Percentiles rank a stretch among this genome's conserved stretches.
These are phyloP conservation scores for Acanthurus tractus DNA, from an alignment of 2,797 vertebrate species.

Conservation along the genomic window DNA sequence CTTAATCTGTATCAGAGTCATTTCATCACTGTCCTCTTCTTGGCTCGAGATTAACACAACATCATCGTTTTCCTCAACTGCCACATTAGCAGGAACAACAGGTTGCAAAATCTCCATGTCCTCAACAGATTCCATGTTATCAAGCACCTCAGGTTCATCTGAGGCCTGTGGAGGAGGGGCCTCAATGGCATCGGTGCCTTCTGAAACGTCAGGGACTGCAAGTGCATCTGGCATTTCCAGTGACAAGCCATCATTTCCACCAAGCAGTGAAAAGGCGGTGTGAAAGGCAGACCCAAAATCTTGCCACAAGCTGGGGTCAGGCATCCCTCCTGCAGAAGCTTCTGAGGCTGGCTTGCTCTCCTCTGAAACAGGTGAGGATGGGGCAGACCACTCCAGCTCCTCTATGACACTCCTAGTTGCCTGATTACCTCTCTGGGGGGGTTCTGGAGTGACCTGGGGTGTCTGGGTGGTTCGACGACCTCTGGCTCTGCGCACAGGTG, in stretches of 20 bases:
- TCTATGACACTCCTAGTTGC: constrained; percentile 78
- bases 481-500: constrained; percentile 81
- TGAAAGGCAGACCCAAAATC: constrained; percentile 79
- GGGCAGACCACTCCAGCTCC: constrained; percentile 87
- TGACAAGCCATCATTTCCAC: constrained; percentile 64
- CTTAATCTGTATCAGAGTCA: constrained; percentile 86
- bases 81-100: constrained; percentile 10
- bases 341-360: constrained; percentile 87
- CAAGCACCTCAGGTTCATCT: constrained; percentile 44
- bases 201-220: constrained; percentile 76
- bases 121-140: constrained; percentile 42
- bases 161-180: constrained; percentile 13
- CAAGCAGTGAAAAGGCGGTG: constrained; percentile 74
- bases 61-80: constrained; percentile 42
- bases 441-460: constrained; percentile 32
- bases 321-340: constrained; percentile 81
- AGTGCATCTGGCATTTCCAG: constrained; percentile 68
- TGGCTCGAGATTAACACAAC: constrained; percentile 74
- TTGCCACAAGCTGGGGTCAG: constrained; percentile 82
- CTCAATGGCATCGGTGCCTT: constrained; percentile 38
- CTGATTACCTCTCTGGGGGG: constrained; percentile 72
- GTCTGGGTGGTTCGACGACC: constrained; percentile 81
- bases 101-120: constrained; percentile 46
- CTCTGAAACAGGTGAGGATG: constrained; percentile 84
- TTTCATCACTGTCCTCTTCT: constrained; percentile 90